Conservation (phyloP, 2,113 vertebrate genomes). For the Conger conger region DNA sequence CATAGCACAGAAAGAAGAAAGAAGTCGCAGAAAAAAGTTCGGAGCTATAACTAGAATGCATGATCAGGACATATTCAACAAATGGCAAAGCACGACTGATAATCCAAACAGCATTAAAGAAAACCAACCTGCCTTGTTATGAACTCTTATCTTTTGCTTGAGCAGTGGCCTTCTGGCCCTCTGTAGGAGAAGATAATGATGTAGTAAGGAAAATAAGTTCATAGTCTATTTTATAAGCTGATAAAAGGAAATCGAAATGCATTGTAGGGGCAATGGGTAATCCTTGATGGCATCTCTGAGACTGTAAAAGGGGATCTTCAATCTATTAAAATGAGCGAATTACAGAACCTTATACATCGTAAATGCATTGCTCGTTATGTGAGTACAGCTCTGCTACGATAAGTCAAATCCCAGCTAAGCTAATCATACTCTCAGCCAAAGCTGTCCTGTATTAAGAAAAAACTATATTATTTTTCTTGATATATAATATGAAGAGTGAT, state of each 20-base stretch:
- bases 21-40: constrained; percentile 37
- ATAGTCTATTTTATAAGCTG: constrained; percentile 68
- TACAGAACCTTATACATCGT: constrained; percentile 44
- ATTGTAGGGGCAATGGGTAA: constrained; percentile 58
- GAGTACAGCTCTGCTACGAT: constrained; percentile 50
- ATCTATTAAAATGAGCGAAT: constrained; percentile 56
- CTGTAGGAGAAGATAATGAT: constrained; percentile 75
- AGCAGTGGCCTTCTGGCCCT: constrained; percentile 73
- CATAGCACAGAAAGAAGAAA: too few species aligned
- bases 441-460: background rate
- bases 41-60: background rate
- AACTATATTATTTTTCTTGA: background rate
- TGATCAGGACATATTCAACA: background rate
- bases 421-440: background rate
- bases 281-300: constrained; percentile 65
- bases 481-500: background rate
- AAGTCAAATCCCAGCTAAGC: constrained; percentile 36
- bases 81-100: background rate
- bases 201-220: constrained; percentile 75
- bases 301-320: constrained; percentile 58
- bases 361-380: constrained; percentile 55
- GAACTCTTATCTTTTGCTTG: constrained; percentile 70
- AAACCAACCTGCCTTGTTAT: constrained; percentile 69
- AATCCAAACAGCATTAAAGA: constrained; percentile 43
- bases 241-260: constrained; percentile 58